Percentiles rank a stretch among this genome's conserved stretches.
Evolutionary conservation across 2,113 vertebrate species (phyloP).

Genomic region (Archilochus colubris): DNA sequence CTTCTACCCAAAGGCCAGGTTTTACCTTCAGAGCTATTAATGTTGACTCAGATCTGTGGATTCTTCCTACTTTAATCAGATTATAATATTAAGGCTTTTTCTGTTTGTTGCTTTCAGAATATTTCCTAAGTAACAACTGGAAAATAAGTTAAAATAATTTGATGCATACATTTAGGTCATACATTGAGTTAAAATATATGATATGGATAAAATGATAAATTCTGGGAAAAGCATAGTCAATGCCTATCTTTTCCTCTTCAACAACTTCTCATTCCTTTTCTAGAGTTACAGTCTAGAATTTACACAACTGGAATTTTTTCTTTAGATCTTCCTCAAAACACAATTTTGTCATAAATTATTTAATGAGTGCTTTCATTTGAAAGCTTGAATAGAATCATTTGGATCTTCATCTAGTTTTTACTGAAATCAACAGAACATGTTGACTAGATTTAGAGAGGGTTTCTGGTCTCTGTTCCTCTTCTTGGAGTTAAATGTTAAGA

Average conservation of each 20-base stretch:
- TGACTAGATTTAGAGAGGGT: not conserved
- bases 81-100: not conserved
- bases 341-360: not conserved
- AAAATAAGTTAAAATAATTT: not conserved
- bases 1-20: not conserved
- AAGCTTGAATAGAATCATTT: not conserved
- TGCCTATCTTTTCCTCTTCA: not conserved
- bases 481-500: not conserved
- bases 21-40: not conserved
- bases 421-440: not conserved
- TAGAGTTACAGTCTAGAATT: not conserved
- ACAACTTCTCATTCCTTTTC: not conserved
- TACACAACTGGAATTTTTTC: not conserved
- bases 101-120: not conserved
- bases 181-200: not conserved
- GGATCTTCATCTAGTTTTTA: not conserved
- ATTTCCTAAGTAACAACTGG: not conserved
- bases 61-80: not conserved
- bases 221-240: not conserved
- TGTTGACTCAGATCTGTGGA: not conserved
- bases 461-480: not conserved
- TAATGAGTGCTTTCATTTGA: not conserved
- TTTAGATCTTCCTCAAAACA: not conserved
- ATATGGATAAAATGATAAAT: not conserved
- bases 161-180: not conserved